Evolutionary conservation across 1,140 invertebrate genomes (phyloP), one percentile per base, ranked within the genome.

Genomic region (Hyles vespertilio): DNA sequence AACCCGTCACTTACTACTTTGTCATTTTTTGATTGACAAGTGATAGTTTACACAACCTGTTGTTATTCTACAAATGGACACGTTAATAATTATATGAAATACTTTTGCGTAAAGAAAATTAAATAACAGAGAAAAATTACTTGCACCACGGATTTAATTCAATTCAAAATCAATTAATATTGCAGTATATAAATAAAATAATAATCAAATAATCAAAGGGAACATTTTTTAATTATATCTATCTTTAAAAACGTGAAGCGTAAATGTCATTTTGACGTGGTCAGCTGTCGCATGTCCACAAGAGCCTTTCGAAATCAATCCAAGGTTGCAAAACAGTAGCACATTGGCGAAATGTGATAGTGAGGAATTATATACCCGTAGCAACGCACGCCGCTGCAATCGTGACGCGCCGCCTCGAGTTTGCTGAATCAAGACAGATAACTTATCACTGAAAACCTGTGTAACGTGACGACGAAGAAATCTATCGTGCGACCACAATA

Each of bases 301-400:
- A 40, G 8, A 40, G 63, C 63, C 64, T 75, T 75, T 73, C 67
- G 62, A 72, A 74, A 72, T 61, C 59, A 70, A 71, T 69, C 70
- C 84, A 87, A 87, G 81, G 84, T 76, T 71, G 40, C 47, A 52
- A 59, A n/a, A 65, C 66, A 56, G 65, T 56, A 70, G 52, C 66
- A 76, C 72, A 77, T 76, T 78, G 71, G 68, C 73, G 70, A 84
- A 87, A 81, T 78, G 77, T 72, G 61, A 71, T 72, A 80, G 74
- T 84, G 77, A 79, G 74, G 71, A 61, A 65, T 62, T 58, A 68
- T 65, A 70, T 72, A 72, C 72, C 58, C 58, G 59, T 58, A 55
- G n/a, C 64, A 63, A 69, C 65, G 69, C 69, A 75, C 71, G 77
- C 48, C 32, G 45, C 48, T 59, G 58, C 33, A 46, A 44, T 45